Evolutionary conservation across 2,797 vertebrate genomes (phyloP).

Genomic region (Eupleurogrammus muticus): DNA sequence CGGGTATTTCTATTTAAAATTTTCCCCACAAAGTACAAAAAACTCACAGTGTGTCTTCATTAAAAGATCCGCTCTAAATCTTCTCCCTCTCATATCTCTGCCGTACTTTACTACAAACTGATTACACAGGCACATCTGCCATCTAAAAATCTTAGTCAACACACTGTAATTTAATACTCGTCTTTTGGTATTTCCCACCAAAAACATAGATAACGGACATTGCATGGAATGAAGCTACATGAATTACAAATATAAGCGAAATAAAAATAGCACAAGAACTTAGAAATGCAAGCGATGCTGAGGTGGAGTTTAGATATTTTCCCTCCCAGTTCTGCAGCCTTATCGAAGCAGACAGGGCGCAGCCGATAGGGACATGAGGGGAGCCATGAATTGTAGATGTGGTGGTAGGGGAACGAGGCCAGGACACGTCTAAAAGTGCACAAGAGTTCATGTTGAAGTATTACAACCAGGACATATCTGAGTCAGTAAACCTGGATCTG

Average conservation of each 20-base stretch:
- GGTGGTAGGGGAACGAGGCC: no score
- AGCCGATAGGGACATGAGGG: no score
- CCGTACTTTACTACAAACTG: background rate
- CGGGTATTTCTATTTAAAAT: background rate
- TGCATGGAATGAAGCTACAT: background rate
- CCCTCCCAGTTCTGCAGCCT: no score
- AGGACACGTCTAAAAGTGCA: no score
- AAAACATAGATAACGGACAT: background rate
- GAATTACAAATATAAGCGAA: no score
- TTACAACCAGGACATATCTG: no score
- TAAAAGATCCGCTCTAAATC: constrained; percentile 5
- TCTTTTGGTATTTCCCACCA: background rate
- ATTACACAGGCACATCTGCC: constrained; percentile 6
- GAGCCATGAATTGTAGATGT: no score
- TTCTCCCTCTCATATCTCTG: constrained; percentile 1
- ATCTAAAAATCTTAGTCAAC: background rate
- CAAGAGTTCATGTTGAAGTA: no score
- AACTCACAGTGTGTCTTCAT: constrained; percentile 6
- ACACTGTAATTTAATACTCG: background rate
- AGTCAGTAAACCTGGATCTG: constrained; percentile 41
- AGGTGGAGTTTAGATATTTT: no score
- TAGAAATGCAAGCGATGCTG: no score
- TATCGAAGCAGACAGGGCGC: no score
- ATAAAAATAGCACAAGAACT: no score
- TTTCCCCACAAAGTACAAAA: background rate